Evolutionary conservation across 1,140 invertebrate species (phyloP).

Genomic region (roundworm (Caenorhabditis elegans)): DNA sequence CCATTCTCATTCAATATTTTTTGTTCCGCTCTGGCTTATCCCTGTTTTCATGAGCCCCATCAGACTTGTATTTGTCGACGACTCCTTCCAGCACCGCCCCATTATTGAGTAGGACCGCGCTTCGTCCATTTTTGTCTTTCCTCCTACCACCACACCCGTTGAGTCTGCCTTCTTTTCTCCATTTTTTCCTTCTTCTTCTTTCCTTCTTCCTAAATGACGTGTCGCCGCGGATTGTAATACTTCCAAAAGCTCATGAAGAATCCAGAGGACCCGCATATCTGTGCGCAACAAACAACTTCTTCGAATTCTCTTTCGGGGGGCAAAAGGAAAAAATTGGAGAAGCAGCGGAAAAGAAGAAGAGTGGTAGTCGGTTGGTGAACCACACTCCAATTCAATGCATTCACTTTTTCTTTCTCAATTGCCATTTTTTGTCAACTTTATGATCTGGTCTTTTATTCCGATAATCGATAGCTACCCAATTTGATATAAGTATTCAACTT

Average conservation of each 20-base stretch:
- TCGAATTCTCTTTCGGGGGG: constrained; percentile 4
- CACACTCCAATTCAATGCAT: not conserved
- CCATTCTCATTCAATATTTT: constrained; percentile 26
- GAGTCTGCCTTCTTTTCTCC: not conserved
- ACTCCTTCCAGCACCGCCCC: constrained; percentile 7
- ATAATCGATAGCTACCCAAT: not conserved
- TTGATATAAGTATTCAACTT: too few species aligned
- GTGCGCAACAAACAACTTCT: constrained; percentile 25
- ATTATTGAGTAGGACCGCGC: constrained; percentile 25
- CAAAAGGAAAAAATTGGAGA: not conserved
- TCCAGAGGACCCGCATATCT: constrained; percentile 18
- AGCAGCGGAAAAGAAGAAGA: not conserved
- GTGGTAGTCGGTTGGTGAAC: not conserved
- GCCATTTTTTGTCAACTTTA: not conserved
- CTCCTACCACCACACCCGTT: not conserved
- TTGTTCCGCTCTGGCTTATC: constrained; percentile 23
- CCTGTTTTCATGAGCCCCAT: constrained; percentile 27
- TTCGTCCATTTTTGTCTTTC: constrained; percentile 13
- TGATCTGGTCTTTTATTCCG: too few species aligned
- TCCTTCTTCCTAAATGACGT: not conserved
- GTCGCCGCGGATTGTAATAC: constrained; percentile 31
- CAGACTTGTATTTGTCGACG: constrained; percentile 32
- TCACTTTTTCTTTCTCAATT: not conserved
- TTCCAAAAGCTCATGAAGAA: constrained; percentile 30
- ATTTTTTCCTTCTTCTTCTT: not conserved